A percentile compares a stretch with the other conserved stretches of the same genome.
These are phyloP conservation scores for Phasia obesa DNA, from an alignment of 2,888 invertebrate genomes.

Conservation along the genomic window DNA sequence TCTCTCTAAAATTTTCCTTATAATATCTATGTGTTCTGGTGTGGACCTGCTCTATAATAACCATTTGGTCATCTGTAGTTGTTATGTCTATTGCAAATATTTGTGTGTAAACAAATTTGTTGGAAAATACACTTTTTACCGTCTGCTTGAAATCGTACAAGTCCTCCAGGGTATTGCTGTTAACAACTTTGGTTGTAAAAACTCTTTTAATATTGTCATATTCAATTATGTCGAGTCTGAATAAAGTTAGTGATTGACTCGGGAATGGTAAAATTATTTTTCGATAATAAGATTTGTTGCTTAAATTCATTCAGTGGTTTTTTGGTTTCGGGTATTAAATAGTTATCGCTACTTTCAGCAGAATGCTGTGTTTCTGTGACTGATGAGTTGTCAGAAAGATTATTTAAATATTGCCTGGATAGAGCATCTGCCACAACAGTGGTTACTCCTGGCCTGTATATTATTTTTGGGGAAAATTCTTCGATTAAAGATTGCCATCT, in stretches of 20 bases:
- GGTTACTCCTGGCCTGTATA: too few relatives aligned
- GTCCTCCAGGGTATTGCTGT: slow-evolving; percentile 44
- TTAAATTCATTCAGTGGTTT: slow-evolving; percentile 13
- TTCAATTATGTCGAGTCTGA: too few relatives aligned
- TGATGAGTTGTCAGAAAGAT: slow-evolving; percentile 2
- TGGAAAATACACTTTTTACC: slow-evolving; percentile 23
- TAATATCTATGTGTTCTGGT: slow-evolving; percentile 29
- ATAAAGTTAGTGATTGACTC: too few relatives aligned
- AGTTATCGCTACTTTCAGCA: too few relatives aligned
- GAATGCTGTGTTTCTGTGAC: neutral
- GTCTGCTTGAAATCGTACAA: slow-evolving; percentile 46
- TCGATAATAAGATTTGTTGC: slow-evolving; percentile 22
- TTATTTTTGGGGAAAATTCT: too few relatives aligned
- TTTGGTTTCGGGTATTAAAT: neutral
- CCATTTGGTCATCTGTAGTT: slow-evolving; percentile 4
- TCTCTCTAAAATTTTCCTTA: neutral
- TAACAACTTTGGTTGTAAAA: slow-evolving; percentile 20
- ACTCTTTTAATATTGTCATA: too few relatives aligned
- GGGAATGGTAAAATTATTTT: too few relatives aligned
- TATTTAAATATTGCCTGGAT: slow-evolving; percentile 6
- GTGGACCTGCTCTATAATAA: too few relatives aligned
- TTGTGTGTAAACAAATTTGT: slow-evolving; percentile 42
- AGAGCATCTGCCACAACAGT: neutral
- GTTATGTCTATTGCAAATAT: too few relatives aligned
- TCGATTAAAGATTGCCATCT: slow-evolving; percentile 1